phyloP scores from a whole-genome alignment of 2,888 invertebrate genomes.

The Mesorhabditis sp. region DNA sequence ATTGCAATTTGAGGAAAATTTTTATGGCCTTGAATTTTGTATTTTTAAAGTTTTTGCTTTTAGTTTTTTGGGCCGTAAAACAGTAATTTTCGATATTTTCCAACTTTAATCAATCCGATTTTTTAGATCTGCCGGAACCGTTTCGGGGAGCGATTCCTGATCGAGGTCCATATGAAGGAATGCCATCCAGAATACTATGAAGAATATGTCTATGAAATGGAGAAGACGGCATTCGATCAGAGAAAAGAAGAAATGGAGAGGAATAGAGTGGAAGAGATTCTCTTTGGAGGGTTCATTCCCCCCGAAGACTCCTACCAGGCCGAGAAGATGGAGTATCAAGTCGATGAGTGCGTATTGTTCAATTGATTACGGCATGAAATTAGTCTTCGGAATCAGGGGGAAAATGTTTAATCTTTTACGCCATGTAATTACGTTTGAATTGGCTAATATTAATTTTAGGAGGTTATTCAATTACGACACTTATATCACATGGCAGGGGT shows the following conservation, averaged over 20 bases:
- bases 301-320: not conserved
- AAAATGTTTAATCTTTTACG: not conserved
- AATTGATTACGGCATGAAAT: not conserved
- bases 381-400: no score
- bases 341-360: not conserved
- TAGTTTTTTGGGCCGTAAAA: not conserved
- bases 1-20: no score
- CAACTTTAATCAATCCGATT: no score
- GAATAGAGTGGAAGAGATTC: conserved; percentile 51
- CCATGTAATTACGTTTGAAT: no score
- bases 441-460: no score
- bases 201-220: not conserved
- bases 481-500: no score
- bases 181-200: not conserved
- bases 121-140: not conserved
- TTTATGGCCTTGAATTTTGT: not conserved
- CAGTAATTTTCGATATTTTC: no score
- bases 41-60: not conserved
- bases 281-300: conserved; percentile 57
- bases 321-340: not conserved
- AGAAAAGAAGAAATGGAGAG: conserved; percentile 49
- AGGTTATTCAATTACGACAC: no score
- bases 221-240: not conserved
- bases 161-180: not conserved
- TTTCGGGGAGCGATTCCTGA: not conserved